Conservation (phyloP, 92 coral and sea anemone genomes). For the Scolanthus callimorphus region DNA sequence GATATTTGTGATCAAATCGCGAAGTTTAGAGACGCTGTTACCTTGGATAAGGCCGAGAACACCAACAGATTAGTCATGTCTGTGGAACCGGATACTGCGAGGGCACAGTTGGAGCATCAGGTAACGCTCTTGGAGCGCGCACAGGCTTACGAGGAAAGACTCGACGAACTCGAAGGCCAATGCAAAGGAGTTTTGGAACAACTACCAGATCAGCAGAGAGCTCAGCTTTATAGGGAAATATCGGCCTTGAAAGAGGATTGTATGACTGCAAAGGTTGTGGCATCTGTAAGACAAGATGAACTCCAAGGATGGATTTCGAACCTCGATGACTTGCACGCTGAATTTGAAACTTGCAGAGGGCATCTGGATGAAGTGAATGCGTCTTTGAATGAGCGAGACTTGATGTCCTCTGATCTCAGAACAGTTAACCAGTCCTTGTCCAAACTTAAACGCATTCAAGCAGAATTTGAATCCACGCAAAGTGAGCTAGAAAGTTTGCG, state of each 20-base stretch:
- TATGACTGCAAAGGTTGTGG: conserved; percentile 17
- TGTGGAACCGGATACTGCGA: conserved; percentile 7
- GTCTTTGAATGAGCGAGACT: conserved; percentile 9
- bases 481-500: conserved; percentile 28
- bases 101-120: conserved; percentile 8
- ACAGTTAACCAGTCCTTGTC: conserved; percentile 43
- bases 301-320: conserved; percentile 40
- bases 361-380: conserved; percentile 29
- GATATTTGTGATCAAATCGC: conserved; percentile 5
- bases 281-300: conserved; percentile 30
- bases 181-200: conserved; percentile 15
- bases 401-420: conserved; percentile 31
- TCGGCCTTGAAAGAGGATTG: conserved; percentile 36
- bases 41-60: conserved; percentile 3
- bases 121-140: conserved; percentile 17
- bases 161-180: conserved; percentile 34
- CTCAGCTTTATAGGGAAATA: conserved; percentile 20
- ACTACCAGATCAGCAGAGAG: conserved; percentile 27
- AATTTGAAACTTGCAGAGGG: conserved; percentile 28
- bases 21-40: background rate
- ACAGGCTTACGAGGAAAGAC: conserved; percentile 26
- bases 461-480: conserved; percentile 46
- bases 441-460: conserved; percentile 34
- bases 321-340: conserved; percentile 37
- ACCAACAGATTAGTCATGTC: background rate